Evolutionary conservation across 1,140 invertebrate genomes (phyloP).

Genomic region (Pseudachorutes palmiensis): DNA sequence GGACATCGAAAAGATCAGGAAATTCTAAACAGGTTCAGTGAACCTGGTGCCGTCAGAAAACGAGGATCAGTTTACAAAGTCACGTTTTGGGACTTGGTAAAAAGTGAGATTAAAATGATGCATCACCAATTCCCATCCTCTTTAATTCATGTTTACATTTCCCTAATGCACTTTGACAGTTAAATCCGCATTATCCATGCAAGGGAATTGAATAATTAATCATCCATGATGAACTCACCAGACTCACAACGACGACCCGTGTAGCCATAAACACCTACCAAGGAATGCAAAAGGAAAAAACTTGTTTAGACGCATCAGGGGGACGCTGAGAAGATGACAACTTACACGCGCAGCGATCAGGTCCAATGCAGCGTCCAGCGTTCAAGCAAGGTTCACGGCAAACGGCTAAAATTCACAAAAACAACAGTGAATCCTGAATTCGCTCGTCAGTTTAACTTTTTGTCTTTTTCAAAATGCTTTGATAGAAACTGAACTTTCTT

Average conservation of each 20-base stretch:
- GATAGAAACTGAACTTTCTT: not conserved
- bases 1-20: not conserved
- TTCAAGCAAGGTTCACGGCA: constrained; percentile 71
- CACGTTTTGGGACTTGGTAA: constrained; percentile 1
- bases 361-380: constrained; percentile 74
- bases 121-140: not conserved
- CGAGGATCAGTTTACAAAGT: constrained; percentile 2
- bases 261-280: constrained; percentile 59
- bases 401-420: constrained; percentile 53
- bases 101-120: not conserved
- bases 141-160: constrained; percentile 7
- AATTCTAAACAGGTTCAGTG: not conserved
- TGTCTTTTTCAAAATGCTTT: not conserved
- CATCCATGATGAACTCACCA: constrained; percentile 45
- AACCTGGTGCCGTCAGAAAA: not conserved
- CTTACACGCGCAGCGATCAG: constrained; percentile 68
- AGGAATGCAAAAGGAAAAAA: not conserved
- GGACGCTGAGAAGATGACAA: too few species aligned
- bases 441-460: not conserved
- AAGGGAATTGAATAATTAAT: not conserved
- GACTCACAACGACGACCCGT: constrained; percentile 73
- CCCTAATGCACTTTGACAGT: constrained; percentile 5
- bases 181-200: not conserved
- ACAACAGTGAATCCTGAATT: too few species aligned
- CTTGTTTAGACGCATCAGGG: not conserved